Base-by-base conservation (phyloP, 1,140 invertebrate genomes). In the Cylas formicarius region DNA sequence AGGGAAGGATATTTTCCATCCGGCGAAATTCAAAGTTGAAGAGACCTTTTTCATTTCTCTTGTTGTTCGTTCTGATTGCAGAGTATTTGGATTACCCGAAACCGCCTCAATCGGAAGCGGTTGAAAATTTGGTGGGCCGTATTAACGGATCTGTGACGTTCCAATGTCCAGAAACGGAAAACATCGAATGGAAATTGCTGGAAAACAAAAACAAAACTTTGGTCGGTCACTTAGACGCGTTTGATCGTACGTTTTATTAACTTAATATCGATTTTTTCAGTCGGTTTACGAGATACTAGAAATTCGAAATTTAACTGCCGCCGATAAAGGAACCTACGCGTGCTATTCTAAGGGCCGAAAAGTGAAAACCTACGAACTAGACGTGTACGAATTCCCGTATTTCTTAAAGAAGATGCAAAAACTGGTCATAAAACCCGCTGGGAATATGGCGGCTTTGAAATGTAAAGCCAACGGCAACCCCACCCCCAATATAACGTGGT, bases 401-500 rank as follows among this genome's bases (percentile, higher is more conserved):
- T 53, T 53, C 22, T 24, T 32, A 72, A 74, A 56, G 24, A 71
- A 72, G 38, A 72, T 77, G 72, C 63, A 68, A 19, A 55, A 59
- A 32, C 55, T 65, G 2, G 57, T 79, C 1, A 74, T 76, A 2
- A 77, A 77, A 48, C 80, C 82, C 1, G 83, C 81, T 5, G 83
- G 82, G 5, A 81, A 77, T 34, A 76, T 72, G 55, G 59, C 82
- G 0, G 66, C 68, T 24, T 60, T 87, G 0, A 75, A 73, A 43
- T 88, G 84, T 60, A 72, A 72, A 14, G 77, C 78, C 4, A 57
- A 66, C 17, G 78, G 72, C 47, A 57, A 52, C 45, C 62, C 60
- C 13, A 34, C 37, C 28, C 61, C 58, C 1, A 61, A 55, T 32
- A 59, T 45, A 67, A 72, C 68, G 2, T 81, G 79, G 78, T 63